Evolutionary conservation across 2,888 invertebrate genomes (phyloP).

Genomic region (Ephialtes manifestator): DNA sequence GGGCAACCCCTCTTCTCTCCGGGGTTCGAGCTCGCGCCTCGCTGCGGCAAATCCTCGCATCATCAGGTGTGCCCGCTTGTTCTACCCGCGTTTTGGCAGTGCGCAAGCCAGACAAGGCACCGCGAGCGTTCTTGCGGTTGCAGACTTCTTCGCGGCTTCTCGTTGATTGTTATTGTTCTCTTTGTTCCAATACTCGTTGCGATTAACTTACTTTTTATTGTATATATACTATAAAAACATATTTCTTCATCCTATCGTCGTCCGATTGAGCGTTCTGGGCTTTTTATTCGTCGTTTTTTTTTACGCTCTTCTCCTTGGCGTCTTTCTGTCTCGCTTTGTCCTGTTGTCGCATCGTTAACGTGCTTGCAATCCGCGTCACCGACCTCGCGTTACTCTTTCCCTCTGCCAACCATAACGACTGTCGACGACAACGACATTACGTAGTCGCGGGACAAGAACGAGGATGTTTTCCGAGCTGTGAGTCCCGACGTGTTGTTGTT

Average conservation of each 20-base stretch:
- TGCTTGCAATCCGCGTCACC: constrained; percentile 26
- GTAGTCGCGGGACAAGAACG: constrained; percentile 19
- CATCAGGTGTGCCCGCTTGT: constrained; percentile 8
- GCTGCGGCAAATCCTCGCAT: constrained; percentile 56
- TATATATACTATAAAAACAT: background rate
- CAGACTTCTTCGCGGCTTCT: background rate
- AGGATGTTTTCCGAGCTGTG: constrained; percentile 53
- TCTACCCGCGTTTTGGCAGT: constrained; percentile 37
- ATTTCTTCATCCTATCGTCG: background rate
- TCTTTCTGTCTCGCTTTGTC: background rate
- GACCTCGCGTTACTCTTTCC: constrained; percentile 23
- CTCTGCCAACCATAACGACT: constrained; percentile 6
- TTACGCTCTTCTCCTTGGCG: background rate
- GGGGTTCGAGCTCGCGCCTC: constrained; percentile 43
- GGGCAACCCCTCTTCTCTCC: constrained; percentile 39
- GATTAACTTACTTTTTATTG: background rate
- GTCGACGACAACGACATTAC: constrained; percentile 34
- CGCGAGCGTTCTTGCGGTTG: constrained; percentile 31
- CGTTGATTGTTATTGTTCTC: background rate
- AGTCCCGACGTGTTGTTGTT: constrained; percentile 12
- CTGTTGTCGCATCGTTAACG: background rate
- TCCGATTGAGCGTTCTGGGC: background rate
- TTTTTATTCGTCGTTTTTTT: background rate
- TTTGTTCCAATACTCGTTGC: constrained; percentile 18
- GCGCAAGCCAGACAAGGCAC: constrained; percentile 49